Percentiles rank a stretch among this genome's conserved stretches.
Conservation (phyloP, 2,797 vertebrate genomes). For the Cheirogaleus major region DNA sequence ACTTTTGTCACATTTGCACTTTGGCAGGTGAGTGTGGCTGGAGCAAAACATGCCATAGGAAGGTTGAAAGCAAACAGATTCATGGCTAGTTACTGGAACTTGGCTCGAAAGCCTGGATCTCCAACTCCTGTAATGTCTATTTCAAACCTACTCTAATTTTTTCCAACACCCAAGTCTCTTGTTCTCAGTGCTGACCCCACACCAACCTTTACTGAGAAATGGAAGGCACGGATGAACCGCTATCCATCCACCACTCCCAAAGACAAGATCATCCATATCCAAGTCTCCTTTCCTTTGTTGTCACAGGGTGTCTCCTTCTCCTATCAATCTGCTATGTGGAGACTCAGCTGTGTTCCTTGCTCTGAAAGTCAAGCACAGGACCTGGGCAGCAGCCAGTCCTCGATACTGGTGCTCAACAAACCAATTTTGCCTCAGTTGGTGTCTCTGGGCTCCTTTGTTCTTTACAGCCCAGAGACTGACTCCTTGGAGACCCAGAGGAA, state of each 20-base stretch:
- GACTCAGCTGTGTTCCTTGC: background rate
- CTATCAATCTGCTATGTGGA: background rate
- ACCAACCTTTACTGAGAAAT: background rate
- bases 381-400: background rate
- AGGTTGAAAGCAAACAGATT: background rate
- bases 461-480: background rate
- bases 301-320: background rate
- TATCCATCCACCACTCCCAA: background rate
- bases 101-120: background rate
- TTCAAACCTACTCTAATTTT: background rate
- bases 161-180: background rate
- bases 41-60: background rate
- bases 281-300: background rate
- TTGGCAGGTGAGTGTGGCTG: too few species aligned
- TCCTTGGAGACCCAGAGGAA: background rate
- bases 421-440: background rate
- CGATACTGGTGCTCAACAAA: background rate
- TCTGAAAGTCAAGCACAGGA: background rate
- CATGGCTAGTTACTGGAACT: background rate
- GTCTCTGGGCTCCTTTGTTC: background rate
- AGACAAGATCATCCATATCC: too few species aligned
- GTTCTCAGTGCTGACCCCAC: background rate
- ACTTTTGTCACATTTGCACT: background rate
- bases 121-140: background rate
- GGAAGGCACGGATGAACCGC: background rate